phyloP scores from a whole-genome alignment of 2,113 vertebrate genomes.

The Sander vitreus region DNA sequence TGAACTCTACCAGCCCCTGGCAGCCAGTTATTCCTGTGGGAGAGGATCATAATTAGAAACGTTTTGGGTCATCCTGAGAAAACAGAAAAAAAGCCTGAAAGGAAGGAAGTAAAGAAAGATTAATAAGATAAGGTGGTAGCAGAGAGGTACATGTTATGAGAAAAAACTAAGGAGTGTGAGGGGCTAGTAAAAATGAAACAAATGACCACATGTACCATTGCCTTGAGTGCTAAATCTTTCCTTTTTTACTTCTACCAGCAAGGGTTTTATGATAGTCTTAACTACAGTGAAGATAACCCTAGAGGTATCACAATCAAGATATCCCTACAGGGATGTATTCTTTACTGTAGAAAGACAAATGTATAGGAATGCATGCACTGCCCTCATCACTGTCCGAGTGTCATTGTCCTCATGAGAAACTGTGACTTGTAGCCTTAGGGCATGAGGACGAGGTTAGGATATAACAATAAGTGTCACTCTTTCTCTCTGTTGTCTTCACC shows the following conservation, averaged over 20 bases:
- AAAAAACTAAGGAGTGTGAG: background rate
- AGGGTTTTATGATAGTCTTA: background rate
- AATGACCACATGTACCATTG: background rate
- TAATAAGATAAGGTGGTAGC: background rate
- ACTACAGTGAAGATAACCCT: slow-evolving; percentile 13
- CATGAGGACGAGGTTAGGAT: slow-evolving; percentile 43
- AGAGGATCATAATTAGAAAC: slow-evolving; percentile 94
- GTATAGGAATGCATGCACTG: slow-evolving; percentile 33
- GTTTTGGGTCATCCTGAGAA: slow-evolving; percentile 91
- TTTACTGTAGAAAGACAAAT: slow-evolving; percentile 25
- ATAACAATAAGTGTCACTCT: slow-evolving; percentile 71
- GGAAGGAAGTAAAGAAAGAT: background rate
- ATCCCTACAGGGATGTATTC: slow-evolving; percentile 29
- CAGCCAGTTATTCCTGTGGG: slow-evolving; percentile 86
- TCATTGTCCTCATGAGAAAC: slow-evolving; percentile 46
- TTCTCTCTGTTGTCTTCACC: slow-evolving; percentile 43
- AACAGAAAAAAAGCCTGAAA: slow-evolving; percentile 13
- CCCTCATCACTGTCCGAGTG: slow-evolving; percentile 42
- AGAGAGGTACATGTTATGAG: background rate
- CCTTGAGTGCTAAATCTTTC: background rate
- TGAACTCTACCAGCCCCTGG: slow-evolving; percentile 90
- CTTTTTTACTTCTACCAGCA: background rate
- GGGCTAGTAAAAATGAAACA: slow-evolving; percentile 11
- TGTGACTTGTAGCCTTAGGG: slow-evolving; percentile 63
- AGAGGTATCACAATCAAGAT: slow-evolving; percentile 16